Conservation (phyloP, 1,140 invertebrate species). For the Trichogramma pretiosum region DNA sequence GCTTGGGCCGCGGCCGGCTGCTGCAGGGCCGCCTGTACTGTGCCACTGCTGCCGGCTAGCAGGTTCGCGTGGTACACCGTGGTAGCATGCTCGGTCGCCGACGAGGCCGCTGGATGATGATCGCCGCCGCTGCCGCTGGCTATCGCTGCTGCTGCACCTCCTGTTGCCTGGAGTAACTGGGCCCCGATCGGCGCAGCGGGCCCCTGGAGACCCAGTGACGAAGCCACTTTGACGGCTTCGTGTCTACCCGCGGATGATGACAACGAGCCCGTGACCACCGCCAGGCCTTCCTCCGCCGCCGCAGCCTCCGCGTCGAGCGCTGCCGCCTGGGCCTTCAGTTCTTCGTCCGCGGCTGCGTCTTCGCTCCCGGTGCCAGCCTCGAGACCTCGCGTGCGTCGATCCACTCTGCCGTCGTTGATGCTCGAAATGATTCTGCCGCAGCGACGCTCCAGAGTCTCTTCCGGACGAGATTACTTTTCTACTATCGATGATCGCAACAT, state of each 20-base stretch:
- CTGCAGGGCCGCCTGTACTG: conserved; percentile 39
- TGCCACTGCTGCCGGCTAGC: conserved; percentile 42
- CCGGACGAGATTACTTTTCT: too few species aligned
- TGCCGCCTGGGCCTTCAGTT: conserved; percentile 8
- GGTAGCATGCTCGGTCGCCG: conserved; percentile 36
- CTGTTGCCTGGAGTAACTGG: conserved; percentile 40
- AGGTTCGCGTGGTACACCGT: conserved; percentile 43
- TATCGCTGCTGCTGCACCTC: conserved; percentile 23
- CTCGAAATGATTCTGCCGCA: too few species aligned
- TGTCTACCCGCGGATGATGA: conserved; percentile 15
- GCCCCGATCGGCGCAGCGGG: conserved; percentile 44
- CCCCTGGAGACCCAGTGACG: conserved; percentile 47
- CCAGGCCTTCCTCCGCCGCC: conserved; percentile 22
- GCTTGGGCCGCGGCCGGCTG: conserved; percentile 21
- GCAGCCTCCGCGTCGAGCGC: conserved; percentile 10
- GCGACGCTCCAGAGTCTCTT: conserved; percentile 17
- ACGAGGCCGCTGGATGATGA: too few species aligned
- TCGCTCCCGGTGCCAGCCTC: conserved; percentile 21
- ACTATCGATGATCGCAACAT: too few species aligned
- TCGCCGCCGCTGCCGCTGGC: conserved; percentile 21
- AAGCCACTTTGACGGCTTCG: conserved; percentile 44
- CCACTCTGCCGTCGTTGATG: too few species aligned
- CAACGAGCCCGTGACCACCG: conserved; percentile 35
- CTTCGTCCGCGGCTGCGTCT: conserved; percentile 1
- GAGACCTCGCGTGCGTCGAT: too few species aligned